Evolutionary conservation across 2,797 vertebrate species (phyloP).

Genomic region (Tenualosa ilisha): DNA sequence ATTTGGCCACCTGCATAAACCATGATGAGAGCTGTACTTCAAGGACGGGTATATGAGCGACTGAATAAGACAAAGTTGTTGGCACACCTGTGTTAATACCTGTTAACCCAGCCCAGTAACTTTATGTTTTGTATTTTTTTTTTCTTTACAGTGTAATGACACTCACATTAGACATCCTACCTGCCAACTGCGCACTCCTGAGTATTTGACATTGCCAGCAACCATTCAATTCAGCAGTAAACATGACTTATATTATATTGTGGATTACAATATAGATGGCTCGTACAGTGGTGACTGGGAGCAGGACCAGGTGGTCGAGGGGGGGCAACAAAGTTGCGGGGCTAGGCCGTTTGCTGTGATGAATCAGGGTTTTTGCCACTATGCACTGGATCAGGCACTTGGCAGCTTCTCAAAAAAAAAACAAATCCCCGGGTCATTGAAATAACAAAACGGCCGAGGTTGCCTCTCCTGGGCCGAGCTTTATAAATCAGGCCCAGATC

Average conservation of each 20-base stretch:
- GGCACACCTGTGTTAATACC: neutral
- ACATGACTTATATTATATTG: neutral
- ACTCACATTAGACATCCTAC: neutral
- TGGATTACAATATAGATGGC: neutral
- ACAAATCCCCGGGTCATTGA: slow-evolving; percentile 54
- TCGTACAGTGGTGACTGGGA: neutral
- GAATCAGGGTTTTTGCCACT: slow-evolving; percentile 65
- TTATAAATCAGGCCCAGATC: slow-evolving; percentile 51
- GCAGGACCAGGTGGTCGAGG: neutral
- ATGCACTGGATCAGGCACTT: slow-evolving; percentile 59
- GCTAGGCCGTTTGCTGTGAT: slow-evolving; percentile 56
- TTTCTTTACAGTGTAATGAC: too few species aligned
- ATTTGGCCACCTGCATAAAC: too few species aligned
- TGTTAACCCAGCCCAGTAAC: neutral
- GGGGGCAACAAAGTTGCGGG: slow-evolving; percentile 46
- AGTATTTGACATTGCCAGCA: neutral
- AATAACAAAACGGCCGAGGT: slow-evolving; percentile 59
- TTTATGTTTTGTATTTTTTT: too few species aligned
- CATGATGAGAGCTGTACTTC: neutral
- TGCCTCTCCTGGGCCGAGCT: slow-evolving; percentile 49
- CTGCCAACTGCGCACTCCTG: neutral
- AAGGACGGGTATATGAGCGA: neutral
- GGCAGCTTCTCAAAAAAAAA: slow-evolving; percentile 53
- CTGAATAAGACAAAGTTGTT: neutral
- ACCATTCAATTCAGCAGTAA: neutral